phyloP scores from a whole-genome alignment of 2,888 invertebrate genomes.

The Pyrrhosoma nymphula region DNA sequence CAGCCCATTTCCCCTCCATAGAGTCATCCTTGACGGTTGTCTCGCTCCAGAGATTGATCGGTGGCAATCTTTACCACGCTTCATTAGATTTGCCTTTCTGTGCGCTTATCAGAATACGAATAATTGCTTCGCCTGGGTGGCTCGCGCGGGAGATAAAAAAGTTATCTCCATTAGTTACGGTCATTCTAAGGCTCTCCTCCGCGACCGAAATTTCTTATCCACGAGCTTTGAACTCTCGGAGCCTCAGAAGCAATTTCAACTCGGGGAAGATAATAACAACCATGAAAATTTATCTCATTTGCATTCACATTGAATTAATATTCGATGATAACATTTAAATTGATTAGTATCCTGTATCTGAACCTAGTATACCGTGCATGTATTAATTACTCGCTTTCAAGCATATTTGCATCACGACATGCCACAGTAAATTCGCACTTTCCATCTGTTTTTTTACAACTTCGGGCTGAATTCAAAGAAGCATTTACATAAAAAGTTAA shows the following conservation, averaged over 20 bases:
- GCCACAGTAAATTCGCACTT: too few species aligned
- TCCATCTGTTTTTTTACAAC: too few species aligned
- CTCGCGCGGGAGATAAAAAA: neutral
- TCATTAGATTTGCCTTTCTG: constrained; percentile 8
- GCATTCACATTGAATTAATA: neutral
- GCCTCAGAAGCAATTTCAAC: neutral
- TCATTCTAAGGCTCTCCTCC: neutral
- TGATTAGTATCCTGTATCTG: too few species aligned
- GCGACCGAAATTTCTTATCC: neutral
- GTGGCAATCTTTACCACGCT: neutral
- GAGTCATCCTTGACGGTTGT: neutral
- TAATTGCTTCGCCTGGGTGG: neutral
- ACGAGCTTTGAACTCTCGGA: neutral
- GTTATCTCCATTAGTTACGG: neutral
- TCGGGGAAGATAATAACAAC: neutral
- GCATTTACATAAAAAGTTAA: too few species aligned
- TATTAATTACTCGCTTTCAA: too few species aligned
- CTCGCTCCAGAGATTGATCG: constrained; percentile 5
- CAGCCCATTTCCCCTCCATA: neutral
- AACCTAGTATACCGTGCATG: too few species aligned
- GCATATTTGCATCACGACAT: too few species aligned
- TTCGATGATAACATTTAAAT: neutral
- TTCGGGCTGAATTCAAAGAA: too few species aligned
- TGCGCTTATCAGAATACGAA: constrained; percentile 21
- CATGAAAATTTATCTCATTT: neutral